Evolutionary conservation across 1,140 invertebrate species (phyloP), one percentile per base, ranked within the genome.

Genomic region (Mylabris phalerata): DNA sequence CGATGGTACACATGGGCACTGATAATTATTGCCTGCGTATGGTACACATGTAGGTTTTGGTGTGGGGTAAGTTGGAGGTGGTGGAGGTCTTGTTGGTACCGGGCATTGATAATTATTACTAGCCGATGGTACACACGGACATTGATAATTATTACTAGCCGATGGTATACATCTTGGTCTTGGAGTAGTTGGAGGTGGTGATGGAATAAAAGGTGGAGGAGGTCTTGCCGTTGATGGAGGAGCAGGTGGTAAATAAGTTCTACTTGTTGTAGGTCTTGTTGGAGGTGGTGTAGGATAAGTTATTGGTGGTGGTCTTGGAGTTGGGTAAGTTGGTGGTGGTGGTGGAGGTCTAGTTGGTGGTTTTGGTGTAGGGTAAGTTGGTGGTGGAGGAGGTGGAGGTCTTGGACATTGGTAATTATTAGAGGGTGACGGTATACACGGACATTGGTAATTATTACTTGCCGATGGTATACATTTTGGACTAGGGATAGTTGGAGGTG

Each of bases 31-130:
- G 24, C 43, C 3, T 2, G 43, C 11, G 1, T 1, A 24, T 55
- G 54, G 27, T 55, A 48, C 3, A 24, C 43, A 44, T 5, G 9
- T 47, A 0, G 60, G 47, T 19, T 27, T 59, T 3, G 47, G 55
- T 19, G 55, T 57, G n/a, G n/a, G n/a, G n/a, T n/a, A n/a, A 9
- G 50, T 54, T 46, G 57, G 57, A n/a, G 50, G 50, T 24, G 41
- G 50, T 27, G 42, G 44, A 19, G 50, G 49, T 50, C 40, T 52
- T 48, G 47, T n/a, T n/a, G 27, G 27, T 32, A 7, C 4, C 7
- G 27, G 27, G 2, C 27, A 32, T 1, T 32, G 0, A 32, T 32
- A 32, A 32, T 32, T 32, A 32, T 32, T 32, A 7, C 27, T 32
- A 1, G 27, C 4, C 27, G 27, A 32, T 32, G 43, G 43, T 45